Evolutionary conservation across 2,797 vertebrate genomes (phyloP).

Genomic region (Rhincodon typus): DNA sequence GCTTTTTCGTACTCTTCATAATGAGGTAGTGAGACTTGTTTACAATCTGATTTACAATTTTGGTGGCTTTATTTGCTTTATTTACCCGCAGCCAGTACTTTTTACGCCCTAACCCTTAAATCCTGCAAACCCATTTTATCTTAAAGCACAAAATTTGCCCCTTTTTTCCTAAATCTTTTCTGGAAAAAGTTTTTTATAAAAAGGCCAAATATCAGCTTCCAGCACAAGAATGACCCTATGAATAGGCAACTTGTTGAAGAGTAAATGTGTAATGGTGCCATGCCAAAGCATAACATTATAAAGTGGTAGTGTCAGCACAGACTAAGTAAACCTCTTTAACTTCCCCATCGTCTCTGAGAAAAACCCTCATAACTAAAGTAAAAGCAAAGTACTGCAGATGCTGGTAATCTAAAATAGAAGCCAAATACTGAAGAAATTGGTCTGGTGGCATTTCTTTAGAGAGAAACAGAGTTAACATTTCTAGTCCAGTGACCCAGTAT

Average conservation of each 20-base stretch:
- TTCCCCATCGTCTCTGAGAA: neutral
- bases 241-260: neutral
- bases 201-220: neutral
- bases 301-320: neutral
- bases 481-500: no score
- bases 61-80: neutral
- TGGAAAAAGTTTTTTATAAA: neutral
- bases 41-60: neutral
- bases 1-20: neutral
- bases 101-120: neutral
- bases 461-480: no score
- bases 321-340: neutral
- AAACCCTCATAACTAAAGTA: neutral
- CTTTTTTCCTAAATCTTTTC: neutral
- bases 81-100: neutral
- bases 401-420: no score
- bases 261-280: neutral
- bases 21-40: neutral
- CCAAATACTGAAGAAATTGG: no score
- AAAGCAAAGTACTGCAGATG: no score
- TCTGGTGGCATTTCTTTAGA: no score
- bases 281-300: neutral
- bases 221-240: neutral
- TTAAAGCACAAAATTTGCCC: neutral
- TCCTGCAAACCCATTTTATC: neutral